Evolutionary conservation across 2,888 invertebrate species (phyloP), one percentile per base, ranked within the genome.

Genomic region (Tipula helvola): DNA sequence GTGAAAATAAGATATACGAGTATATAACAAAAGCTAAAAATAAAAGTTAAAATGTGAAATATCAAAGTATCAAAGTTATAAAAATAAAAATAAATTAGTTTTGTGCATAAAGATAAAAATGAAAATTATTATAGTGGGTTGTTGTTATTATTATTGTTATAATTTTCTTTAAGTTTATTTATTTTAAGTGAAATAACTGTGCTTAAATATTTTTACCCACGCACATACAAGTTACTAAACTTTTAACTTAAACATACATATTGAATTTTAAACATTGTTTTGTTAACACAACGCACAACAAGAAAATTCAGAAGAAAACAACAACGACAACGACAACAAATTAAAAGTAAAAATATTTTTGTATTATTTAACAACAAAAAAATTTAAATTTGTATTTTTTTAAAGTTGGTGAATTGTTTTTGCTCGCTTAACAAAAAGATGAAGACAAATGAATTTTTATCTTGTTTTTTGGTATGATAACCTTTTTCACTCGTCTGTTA

Each of bases 71-170:
- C 16, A 57, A 57, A 57, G 52, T 57, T 57, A 57, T 16, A 71
- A 8, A 18, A 28, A 5, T 10, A 16, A 5, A 44, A 44, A 44
- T 5, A 44, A 16, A 71, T 28, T 28, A 71, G 71, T 71, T 71
- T 10, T 71, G 71, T 71, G 71, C 3, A 71, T 28, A 28, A 57
- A 18, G 57, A 57, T 57, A 57, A 57, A 57, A 71, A 71, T 71
- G 71, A 71, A 71, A 71, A 71, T 71, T 71, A 71, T 71, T 71
- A 12, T 71, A 28, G 71, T 71, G 71, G 71, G 71, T 71, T 71
- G 71, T 71, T 71, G 71, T 71, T 71, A 71, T 71, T 71, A 71
- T 71, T 71, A 71, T 71, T 71, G 71, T 71, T 71, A 71, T 71
- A 71, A 71, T 71, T 71, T 71, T 71, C 28, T 71, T 71, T n/a